Percentiles rank a stretch among this genome's conserved stretches.
Evolutionary conservation across 64 coral and sea anemone genomes (phyloP).

Genomic region (Montipora capricornis): DNA sequence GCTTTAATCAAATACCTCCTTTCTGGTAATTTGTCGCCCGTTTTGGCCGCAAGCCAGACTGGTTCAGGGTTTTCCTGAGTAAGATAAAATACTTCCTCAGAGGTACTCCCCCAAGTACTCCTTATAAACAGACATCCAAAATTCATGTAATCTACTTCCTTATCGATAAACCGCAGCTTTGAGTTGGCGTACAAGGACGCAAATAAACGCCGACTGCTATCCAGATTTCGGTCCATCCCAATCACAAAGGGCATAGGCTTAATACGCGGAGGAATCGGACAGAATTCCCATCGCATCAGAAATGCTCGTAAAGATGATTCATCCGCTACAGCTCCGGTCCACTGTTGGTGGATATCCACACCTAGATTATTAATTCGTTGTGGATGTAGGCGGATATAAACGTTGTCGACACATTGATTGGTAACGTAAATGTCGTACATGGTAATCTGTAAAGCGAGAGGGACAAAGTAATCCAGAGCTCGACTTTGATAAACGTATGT

Average conservation of each 20-base stretch:
- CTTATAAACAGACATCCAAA: background rate
- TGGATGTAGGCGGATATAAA: background rate
- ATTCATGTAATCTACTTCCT: background rate
- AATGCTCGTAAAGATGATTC: no score
- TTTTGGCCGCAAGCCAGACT: background rate
- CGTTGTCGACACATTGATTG: background rate
- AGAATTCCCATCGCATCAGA: background rate
- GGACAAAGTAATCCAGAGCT: no score
- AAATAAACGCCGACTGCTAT: background rate
- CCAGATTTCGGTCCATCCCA: background rate
- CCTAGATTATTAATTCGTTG: no score
- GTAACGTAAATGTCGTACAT: conserved; percentile 25
- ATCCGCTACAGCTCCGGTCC: no score
- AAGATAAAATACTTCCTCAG: background rate
- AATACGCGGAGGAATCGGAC: background rate
- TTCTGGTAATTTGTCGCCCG: background rate
- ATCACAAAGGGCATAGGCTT: background rate
- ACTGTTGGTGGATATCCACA: no score
- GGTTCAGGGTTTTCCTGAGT: background rate
- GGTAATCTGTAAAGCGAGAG: background rate
- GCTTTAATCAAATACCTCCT: background rate
- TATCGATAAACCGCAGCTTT: background rate
- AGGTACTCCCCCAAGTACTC: background rate
- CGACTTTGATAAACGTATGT: no score
- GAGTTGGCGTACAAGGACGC: background rate